Evolutionary conservation across 2,113 vertebrate genomes (phyloP).

Genomic region (Anoplopoma fimbria): DNA sequence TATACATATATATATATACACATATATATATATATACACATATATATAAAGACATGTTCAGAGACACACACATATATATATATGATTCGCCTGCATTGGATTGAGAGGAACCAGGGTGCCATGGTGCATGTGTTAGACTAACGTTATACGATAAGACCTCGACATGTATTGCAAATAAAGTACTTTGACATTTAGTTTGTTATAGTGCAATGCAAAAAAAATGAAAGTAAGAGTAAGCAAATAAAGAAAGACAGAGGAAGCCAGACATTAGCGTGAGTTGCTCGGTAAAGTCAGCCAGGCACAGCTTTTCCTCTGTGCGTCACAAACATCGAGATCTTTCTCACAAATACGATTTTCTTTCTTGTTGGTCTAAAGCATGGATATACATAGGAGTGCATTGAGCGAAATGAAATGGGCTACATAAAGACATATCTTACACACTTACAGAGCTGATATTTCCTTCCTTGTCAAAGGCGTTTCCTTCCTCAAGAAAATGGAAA

Average conservation of each 20-base stretch:
- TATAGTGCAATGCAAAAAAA: not conserved
- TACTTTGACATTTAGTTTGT: not conserved
- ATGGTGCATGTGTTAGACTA: no score
- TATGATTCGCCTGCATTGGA: no score
- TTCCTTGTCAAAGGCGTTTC: slow-evolving; percentile 80
- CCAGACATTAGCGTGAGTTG: no score
- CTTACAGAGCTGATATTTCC: slow-evolving; percentile 58
- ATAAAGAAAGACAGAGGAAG: no score
- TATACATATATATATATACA: no score
- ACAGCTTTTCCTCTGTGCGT: not conserved
- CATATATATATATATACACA: no score
- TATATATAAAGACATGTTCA: no score
- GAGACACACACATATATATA: no score
- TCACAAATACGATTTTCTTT: not conserved
- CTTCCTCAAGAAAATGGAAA: slow-evolving; percentile 79
- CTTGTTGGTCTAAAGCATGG: not conserved
- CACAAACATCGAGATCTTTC: not conserved
- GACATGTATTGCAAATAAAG: not conserved
- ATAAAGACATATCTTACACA: not conserved
- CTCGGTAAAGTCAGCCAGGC: not conserved
- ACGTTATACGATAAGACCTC: not conserved
- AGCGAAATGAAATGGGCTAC: not conserved
- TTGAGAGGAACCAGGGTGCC: no score
- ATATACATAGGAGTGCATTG: not conserved
- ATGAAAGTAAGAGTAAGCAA: no score